These are phyloP conservation scores for Syngnathus acus DNA, from an alignment of 2,797 vertebrate species.

Conservation along the genomic window DNA sequence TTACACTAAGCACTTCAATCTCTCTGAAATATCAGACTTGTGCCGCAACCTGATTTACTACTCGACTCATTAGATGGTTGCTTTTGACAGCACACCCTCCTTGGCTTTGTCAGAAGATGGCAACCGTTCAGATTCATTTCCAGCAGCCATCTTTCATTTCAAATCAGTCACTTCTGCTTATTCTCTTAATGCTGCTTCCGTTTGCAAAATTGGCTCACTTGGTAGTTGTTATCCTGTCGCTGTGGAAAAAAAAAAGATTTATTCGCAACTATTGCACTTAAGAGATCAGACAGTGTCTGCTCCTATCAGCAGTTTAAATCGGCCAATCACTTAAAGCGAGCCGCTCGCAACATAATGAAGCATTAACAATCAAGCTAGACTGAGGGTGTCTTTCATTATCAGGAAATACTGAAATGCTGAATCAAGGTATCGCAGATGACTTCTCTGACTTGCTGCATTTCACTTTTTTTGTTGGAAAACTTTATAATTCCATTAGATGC, in stretches of 20 bases:
- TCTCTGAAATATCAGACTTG: constrained; percentile 16
- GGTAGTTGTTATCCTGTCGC: constrained; percentile 61
- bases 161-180: constrained; percentile 49
- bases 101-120: constrained; percentile 53
- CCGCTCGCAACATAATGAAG: constrained; percentile 68
- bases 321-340: constrained; percentile 75
- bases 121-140: constrained; percentile 65
- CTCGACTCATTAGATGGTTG: constrained; percentile 1
- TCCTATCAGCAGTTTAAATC: constrained; percentile 76
- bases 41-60: neutral
- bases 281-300: constrained; percentile 69
- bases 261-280: constrained; percentile 71
- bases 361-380: constrained; percentile 67
- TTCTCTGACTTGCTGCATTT: constrained; percentile 26
- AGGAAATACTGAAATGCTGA: constrained; percentile 65
- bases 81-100: constrained; percentile 21
- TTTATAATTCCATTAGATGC: constrained; percentile 6
- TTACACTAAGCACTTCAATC: constrained; percentile 10
- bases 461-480: neutral
- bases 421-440: constrained; percentile 43
- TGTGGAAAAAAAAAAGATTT: constrained; percentile 62
- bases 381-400: constrained; percentile 69
- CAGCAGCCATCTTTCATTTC: constrained; percentile 45
- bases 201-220: constrained; percentile 56
- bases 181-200: constrained; percentile 54